A percentile compares a stretch with the other conserved stretches of the same genome.
These are phyloP conservation scores for Epirrhoe tristata DNA, from an alignment of 2,888 invertebrate species.

Conservation along the genomic window DNA sequence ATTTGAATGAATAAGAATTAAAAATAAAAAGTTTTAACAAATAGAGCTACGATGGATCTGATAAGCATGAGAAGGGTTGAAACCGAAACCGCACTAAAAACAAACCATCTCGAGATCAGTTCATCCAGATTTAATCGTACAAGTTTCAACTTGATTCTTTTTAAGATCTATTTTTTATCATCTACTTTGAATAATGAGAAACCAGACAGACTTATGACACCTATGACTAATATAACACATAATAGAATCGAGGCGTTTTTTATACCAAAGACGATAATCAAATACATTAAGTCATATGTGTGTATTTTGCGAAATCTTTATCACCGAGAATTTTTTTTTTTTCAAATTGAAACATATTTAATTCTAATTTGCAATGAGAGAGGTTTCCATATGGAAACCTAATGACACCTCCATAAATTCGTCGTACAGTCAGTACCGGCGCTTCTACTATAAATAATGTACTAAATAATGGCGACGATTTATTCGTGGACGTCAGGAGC, in stretches of 20 bases:
- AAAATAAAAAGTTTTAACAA: constrained; percentile 77
- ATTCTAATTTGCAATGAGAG: constrained; percentile 58
- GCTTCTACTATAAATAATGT: constrained; percentile 74
- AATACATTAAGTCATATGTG: too few species aligned
- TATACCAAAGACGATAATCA: constrained; percentile 61
- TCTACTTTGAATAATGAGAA: constrained; percentile 68
- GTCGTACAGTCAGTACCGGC: constrained; percentile 58
- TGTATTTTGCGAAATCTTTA: constrained; percentile 53
- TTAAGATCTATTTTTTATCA: constrained; percentile 65
- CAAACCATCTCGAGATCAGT: constrained; percentile 72
- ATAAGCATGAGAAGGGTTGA: constrained; percentile 81
- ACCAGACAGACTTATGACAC: constrained; percentile 57
- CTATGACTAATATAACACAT: constrained; percentile 67
- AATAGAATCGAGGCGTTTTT: constrained; percentile 60
- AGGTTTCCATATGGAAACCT: constrained; percentile 71
- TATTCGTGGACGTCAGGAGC: constrained; percentile 74
- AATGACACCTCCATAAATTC: constrained; percentile 76
- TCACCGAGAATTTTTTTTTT: constrained; percentile 46
- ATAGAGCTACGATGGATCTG: constrained; percentile 73
- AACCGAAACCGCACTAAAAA: constrained; percentile 78
- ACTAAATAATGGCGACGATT: constrained; percentile 76
- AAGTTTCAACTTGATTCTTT: constrained; percentile 76
- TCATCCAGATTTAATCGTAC: constrained; percentile 75
- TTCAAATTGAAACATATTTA: constrained; percentile 52
- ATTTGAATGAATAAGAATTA: constrained; percentile 82